These are phyloP conservation scores for Chrysocyon brachyurus DNA, from an alignment of 2,797 vertebrate species.

Conservation along the genomic window DNA sequence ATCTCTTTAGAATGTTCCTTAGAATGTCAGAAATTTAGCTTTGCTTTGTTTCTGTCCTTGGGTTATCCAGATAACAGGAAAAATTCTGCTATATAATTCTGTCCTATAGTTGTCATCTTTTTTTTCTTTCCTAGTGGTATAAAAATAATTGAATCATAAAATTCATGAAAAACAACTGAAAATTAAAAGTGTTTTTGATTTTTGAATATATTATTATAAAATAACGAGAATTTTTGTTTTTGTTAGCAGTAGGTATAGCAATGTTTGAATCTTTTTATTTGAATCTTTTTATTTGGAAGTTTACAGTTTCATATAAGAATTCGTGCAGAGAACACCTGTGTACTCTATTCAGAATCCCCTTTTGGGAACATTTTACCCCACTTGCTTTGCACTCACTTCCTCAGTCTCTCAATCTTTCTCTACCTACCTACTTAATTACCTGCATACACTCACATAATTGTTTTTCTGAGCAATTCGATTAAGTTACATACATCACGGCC, in stretches of 20 bases:
- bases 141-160: constrained; percentile 16
- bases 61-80: neutral
- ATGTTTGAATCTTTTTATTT: constrained; percentile 14
- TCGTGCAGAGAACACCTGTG: neutral
- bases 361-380: neutral
- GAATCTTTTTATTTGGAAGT: constrained; percentile 13
- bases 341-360: neutral
- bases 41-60: neutral
- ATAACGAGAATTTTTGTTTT: neutral
- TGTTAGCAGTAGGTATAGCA: neutral
- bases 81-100: neutral
- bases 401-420: neutral
- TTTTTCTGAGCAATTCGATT: constrained; percentile 46
- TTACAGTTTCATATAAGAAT: constrained; percentile 39
- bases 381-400: neutral
- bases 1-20: neutral
- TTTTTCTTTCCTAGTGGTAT: neutral
- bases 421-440: neutral
- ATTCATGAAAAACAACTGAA: constrained; percentile 9
- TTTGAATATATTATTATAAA: neutral
- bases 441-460: neutral
- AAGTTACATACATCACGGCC: neutral
- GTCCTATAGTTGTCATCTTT: neutral
- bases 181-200: constrained; percentile 44
- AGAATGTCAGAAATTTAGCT: neutral